Base-by-base conservation (phyloP, 2,888 invertebrate genomes). In the Mantis religiosa region DNA sequence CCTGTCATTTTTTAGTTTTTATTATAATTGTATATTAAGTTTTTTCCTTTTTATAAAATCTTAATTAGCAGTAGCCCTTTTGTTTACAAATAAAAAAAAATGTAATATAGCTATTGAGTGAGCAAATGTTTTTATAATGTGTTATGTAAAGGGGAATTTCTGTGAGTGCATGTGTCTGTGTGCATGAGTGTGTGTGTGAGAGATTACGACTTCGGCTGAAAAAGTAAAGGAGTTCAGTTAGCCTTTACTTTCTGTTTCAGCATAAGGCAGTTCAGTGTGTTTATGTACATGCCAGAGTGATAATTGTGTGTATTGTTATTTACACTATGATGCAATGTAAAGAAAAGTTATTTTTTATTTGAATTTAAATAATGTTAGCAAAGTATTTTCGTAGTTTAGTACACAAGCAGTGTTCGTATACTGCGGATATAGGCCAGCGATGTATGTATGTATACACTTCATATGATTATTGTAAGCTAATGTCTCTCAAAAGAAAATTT, bases 11-110 rank as follows among this genome's bases (percentile, higher is more conserved):
- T 41, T 41, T n/a, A n/a, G n/a, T n/a, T n/a, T 6, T 6, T 7
- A 34, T 3, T 41, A 12, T 41, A 1, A 71, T 71, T 71, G 20
- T 71, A 1, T 71, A n/a, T 71, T 54, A 27, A 28, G 30, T 30
- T 81, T 85, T 85, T 54, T 30, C 20, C 71, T 54, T 28, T 85
- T 12, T 71, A 14, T 86, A 71, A 27, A 81, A 86, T 86, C 28
- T 28, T 71, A 3, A 12, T 25, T 30, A 71, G 6, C 54, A 20
- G 28, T 86, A 86, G 86, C 86, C 86, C 81, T 81, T 86, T 86
- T 86, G 86, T 86, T 86, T 86, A 81, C 86, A 86, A 81, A 71
- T 85, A 86, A 86, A 81, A 47, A n/a, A 86, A 71, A 30, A 20
- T 81, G 81, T 71, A 81, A 81, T 28, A 86, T 81, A 30, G 47